phyloP scores from a whole-genome alignment of 1,140 invertebrate genomes.

The Homalodisca vitripennis region DNA sequence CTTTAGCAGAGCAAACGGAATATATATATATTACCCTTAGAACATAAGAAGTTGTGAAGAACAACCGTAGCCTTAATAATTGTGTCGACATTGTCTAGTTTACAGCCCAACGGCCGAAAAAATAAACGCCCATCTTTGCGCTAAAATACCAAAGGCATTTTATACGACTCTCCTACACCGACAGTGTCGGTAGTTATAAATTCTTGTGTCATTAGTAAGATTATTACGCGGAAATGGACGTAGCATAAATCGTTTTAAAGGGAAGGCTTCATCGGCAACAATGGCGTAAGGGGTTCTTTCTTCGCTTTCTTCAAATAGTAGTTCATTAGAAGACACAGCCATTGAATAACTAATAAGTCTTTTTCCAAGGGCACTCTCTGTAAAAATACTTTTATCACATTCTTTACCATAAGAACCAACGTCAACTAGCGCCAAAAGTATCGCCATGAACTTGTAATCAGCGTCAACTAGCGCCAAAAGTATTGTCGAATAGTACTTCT shows the following conservation, averaged over 20 bases:
- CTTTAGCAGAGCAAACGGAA: too few species aligned
- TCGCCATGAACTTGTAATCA: too few species aligned
- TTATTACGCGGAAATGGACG: constrained; percentile 44
- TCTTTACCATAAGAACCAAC: constrained; percentile 49
- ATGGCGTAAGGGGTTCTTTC: constrained; percentile 40
- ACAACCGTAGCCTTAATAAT: too few species aligned
- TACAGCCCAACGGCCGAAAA: constrained; percentile 40
- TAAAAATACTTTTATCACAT: constrained; percentile 47
- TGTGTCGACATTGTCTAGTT: constrained; percentile 36
- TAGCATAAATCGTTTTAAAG: constrained; percentile 41
- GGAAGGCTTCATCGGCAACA: constrained; percentile 47
- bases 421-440: constrained; percentile 46
- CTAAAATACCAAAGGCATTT: constrained; percentile 43
- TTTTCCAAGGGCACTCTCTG: constrained; percentile 41
- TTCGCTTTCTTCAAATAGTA: constrained; percentile 35
- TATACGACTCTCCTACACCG: constrained; percentile 42
- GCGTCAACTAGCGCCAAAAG: constrained; percentile 48
- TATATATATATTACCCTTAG: too few species aligned
- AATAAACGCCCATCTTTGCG: constrained; percentile 41
- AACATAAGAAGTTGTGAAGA: constrained; percentile 39
- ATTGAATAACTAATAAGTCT: constrained; percentile 38
- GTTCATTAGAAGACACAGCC: constrained; percentile 38
- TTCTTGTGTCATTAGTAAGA: constrained; percentile 40
- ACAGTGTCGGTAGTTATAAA: constrained; percentile 48
- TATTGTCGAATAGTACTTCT: constrained; percentile 44